Base-by-base conservation (phyloP, 2,888 invertebrate species). In the Drosophila histrio region DNA sequence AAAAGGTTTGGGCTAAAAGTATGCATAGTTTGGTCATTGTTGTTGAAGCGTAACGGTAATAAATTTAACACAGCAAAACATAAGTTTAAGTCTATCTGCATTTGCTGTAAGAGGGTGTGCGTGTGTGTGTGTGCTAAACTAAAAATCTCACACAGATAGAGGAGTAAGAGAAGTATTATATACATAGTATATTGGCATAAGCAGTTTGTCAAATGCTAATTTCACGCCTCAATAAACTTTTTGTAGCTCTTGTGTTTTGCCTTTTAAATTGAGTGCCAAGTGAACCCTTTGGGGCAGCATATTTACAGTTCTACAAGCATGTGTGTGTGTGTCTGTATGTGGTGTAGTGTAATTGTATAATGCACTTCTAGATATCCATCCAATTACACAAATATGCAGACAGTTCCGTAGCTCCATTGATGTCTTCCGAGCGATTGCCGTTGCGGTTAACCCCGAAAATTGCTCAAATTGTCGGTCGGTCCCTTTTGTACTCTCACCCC, bases 191-290 rank as follows among this genome's bases (percentile, higher is more conserved):
- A 52, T 60, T 28, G 57, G 46, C 46, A 58, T 73, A 74, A 83
- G 84, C 70, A 65, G 60, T 79, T 74, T 80, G 85, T 81, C 85
- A 72, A 87, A 79, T 85, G 87, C 85, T 87, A 87, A 83, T 83
- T 83, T 83, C 82, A 83, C 73, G 82, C 82, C 59, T 77, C 77
- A 77, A 58, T 60, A 58, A 68, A 53, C 67, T 52, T 54, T 58
- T 63, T 58, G 30, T 54, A 46, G 53, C 46, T 39, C 52, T 50
- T 28, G 11, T 28, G 17, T 26, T 30, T 11, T 36, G 53, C 38
- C 54, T 41, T 62, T 60, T 41, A 62, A 66, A 62, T 50, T 30
- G 46, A 34, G 56, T 58, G 72, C 43, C 63, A 54, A 34, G 39
- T 30, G 34, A 49, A 68, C 21, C 22, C 68, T 22, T 57, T 36